Conservation (phyloP, 92 coral and sea anemone species). For the Parazoanthus darwini region DNA sequence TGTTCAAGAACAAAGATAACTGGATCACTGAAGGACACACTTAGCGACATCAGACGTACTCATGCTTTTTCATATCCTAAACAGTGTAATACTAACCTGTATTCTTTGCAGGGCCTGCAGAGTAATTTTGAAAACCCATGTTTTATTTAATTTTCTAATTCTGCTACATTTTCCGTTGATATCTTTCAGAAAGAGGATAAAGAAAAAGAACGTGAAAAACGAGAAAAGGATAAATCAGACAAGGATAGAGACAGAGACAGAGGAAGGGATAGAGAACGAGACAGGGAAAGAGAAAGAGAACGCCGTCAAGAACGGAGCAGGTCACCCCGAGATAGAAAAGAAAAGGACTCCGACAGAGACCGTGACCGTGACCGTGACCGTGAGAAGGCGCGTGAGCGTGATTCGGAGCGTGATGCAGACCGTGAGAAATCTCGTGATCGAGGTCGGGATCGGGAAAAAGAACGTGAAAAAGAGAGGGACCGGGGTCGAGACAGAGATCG, state of each 20-base stretch:
- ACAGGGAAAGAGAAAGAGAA: constrained; percentile 64
- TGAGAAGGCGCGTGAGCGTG: constrained; percentile 54
- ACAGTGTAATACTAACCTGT: background rate
- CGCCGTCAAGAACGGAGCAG: constrained; percentile 63
- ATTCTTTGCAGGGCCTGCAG: background rate
- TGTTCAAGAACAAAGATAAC: constrained; percentile 1
- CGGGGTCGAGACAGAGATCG: constrained; percentile 64
- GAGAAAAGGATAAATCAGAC: constrained; percentile 48
- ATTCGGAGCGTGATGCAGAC: constrained; percentile 61
- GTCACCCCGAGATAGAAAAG: constrained; percentile 47
- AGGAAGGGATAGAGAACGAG: constrained; percentile 38
- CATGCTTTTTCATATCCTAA: constrained; percentile 12
- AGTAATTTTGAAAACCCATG: background rate
- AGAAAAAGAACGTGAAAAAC: constrained; percentile 72
- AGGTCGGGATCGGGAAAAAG: constrained; percentile 61
- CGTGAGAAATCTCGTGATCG: constrained; percentile 64
- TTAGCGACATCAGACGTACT: constrained; percentile 13
- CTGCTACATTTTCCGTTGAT: background rate
- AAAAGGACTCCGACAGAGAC: constrained; percentile 76
- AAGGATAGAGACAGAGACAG: constrained; percentile 17
- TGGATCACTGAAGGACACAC: constrained; percentile 23
- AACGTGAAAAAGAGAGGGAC: constrained; percentile 68
- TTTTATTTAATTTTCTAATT: background rate
- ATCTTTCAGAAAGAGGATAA: constrained; percentile 75
- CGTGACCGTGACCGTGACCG: constrained; percentile 46